These are phyloP conservation scores for Quiscalus mexicanus DNA, from an alignment of 2,113 vertebrate species.

Conservation along the genomic window DNA sequence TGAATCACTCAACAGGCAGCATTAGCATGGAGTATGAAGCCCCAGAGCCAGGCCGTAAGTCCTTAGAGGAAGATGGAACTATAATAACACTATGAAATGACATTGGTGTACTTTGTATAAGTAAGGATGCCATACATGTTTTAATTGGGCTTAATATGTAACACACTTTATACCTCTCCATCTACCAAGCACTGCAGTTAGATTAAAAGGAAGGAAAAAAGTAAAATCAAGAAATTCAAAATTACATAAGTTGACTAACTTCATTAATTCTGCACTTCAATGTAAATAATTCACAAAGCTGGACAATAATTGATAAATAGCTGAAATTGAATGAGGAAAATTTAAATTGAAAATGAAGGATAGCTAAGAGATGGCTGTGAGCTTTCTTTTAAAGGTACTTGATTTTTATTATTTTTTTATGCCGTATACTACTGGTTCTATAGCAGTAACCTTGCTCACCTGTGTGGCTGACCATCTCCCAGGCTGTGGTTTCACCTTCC, in stretches of 20 bases:
- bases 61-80: slow-evolving; percentile 94
- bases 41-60: slow-evolving; percentile 65
- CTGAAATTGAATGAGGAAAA: background rate
- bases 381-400: slow-evolving; percentile 48
- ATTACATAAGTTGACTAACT: background rate
- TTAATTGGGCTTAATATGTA: slow-evolving; percentile 28
- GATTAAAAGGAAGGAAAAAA: background rate
- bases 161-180: slow-evolving; percentile 58
- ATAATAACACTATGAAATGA: slow-evolving; percentile 89
- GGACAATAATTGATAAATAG: background rate
- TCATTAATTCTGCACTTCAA: slow-evolving; percentile 29
- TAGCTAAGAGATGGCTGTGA: slow-evolving; percentile 36
- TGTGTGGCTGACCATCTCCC: background rate
- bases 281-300: slow-evolving; percentile 44
- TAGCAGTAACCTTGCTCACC: background rate
- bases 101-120: background rate
- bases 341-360: slow-evolving; percentile 41
- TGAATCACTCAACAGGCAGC: slow-evolving; percentile 60
- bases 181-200: slow-evolving; percentile 41
- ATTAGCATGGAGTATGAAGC: slow-evolving; percentile 62
- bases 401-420: background rate
- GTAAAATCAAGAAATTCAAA: slow-evolving; percentile 6
- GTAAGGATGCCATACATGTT: background rate
- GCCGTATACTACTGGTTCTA: background rate
- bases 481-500: slow-evolving; percentile 8